Percentiles rank a stretch among this genome's conserved stretches.
Conservation (phyloP, 1,140 invertebrate genomes). For the Dendroctonus ponderosae region DNA sequence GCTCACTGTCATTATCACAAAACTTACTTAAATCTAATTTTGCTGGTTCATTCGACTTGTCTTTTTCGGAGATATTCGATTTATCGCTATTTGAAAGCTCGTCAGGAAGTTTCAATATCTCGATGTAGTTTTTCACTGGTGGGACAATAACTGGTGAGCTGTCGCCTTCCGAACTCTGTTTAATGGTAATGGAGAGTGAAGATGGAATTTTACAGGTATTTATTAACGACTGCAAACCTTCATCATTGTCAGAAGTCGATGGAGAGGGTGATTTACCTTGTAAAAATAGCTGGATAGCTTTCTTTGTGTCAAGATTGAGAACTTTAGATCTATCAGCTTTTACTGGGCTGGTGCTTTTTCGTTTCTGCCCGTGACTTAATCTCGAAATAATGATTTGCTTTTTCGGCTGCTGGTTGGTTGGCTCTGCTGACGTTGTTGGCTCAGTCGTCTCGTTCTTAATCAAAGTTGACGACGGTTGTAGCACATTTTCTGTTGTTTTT, state of each 20-base stretch:
- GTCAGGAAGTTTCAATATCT: constrained; percentile 60
- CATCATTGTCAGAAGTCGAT: constrained; percentile 41
- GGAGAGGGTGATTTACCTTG: constrained; percentile 33
- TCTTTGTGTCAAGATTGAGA: constrained; percentile 35
- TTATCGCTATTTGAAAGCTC: constrained; percentile 12
- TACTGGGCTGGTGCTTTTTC: constrained; percentile 44
- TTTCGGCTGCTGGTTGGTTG: constrained; percentile 3
- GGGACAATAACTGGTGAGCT: constrained; percentile 44
- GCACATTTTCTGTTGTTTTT: constrained; percentile 15
- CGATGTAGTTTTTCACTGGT: constrained; percentile 60
- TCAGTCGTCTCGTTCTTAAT: too few species aligned
- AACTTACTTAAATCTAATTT: constrained; percentile 31
- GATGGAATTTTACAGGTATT: constrained; percentile 61
- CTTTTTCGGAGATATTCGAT: constrained; percentile 12
- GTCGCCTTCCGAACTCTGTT: constrained; percentile 43
- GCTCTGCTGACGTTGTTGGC: too few species aligned
- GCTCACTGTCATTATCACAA: constrained; percentile 37
- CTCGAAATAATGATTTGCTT: constrained; percentile 16
- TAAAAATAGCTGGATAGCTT: constrained; percentile 38
- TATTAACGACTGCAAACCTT: constrained; percentile 58
- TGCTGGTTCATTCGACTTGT: neutral
- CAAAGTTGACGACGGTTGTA: neutral
- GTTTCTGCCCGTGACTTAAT: constrained; percentile 30
- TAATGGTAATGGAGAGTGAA: constrained; percentile 60
- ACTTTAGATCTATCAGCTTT: constrained; percentile 42